A percentile compares a stretch with the other conserved stretches of the same genome.
Evolutionary conservation across 2,888 invertebrate species (phyloP).

Genomic region (Orchesellides sinensis): DNA sequence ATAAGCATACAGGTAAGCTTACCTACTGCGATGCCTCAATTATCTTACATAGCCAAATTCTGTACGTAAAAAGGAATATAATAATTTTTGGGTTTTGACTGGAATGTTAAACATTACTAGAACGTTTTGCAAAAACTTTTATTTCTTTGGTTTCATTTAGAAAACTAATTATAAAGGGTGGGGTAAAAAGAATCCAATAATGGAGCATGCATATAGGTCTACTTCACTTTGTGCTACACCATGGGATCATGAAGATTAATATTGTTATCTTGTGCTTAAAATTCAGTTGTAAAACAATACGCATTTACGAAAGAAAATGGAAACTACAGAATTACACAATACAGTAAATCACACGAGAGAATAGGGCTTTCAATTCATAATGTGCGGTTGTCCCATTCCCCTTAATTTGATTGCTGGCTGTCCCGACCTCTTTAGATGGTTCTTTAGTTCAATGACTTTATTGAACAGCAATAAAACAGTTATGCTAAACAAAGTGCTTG

Average conservation of each 20-base stretch:
- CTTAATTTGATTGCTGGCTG: constrained; percentile 37
- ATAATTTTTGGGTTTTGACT: not conserved
- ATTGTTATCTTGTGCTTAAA: not conserved
- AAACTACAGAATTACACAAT: not conserved
- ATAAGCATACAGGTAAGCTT: not conserved
- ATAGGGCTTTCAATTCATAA: not conserved
- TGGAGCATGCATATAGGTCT: no score
- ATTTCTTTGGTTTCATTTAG: no score
- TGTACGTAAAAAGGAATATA: not conserved
- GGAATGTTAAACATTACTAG: not conserved
- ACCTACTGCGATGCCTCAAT: no score
- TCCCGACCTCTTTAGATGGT: not conserved
- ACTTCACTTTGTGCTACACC: no score
- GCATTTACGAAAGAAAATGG: not conserved
- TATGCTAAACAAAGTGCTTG: constrained; percentile 38
- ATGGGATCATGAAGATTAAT: no score
- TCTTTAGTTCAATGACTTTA: constrained; percentile 45
- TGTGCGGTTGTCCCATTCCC: constrained; percentile 18
- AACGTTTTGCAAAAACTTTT: constrained; percentile 20
- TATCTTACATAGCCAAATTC: no score
- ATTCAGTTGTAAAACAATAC: not conserved
- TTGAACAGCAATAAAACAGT: constrained; percentile 54
- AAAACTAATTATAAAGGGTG: no score
- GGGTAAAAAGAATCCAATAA: no score
- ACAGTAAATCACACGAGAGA: not conserved